These are phyloP conservation scores for Corydoras maculifer DNA, from an alignment of 2,113 vertebrate species.

Conservation along the genomic window DNA sequence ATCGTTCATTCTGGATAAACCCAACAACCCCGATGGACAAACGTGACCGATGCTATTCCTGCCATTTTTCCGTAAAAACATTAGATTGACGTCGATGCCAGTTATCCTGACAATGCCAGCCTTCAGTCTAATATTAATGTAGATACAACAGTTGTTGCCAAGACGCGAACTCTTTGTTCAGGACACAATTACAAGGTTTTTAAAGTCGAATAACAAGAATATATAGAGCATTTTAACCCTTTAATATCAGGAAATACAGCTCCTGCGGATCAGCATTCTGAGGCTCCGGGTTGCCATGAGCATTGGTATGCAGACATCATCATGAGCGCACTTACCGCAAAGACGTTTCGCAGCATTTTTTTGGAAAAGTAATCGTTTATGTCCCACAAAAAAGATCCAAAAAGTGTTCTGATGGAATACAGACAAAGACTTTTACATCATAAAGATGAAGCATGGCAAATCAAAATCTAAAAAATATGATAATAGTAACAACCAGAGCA, in stretches of 20 bases:
- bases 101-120: slow-evolving; percentile 2
- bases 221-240: not conserved
- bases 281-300: not conserved
- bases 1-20: slow-evolving; percentile 36
- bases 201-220: not conserved
- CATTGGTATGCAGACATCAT: slow-evolving; percentile 10
- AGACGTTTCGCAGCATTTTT: not conserved
- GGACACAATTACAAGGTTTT: not conserved
- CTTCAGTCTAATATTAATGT: not conserved
- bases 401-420: no score
- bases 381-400: not conserved
- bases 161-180: not conserved
- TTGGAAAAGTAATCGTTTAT: not conserved
- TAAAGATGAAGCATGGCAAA: no score
- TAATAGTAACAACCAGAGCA: no score
- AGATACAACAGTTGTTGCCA: not conserved
- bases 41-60: not conserved
- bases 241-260: no score
- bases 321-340: not conserved
- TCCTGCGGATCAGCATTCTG: not conserved
- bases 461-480: no score
- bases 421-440: no score
- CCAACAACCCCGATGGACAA: slow-evolving; percentile 20
- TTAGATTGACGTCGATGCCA: slow-evolving; percentile 9
- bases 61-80: not conserved